Conservation (phyloP, 2,113 vertebrate species). For the Suricata suricatta region DNA sequence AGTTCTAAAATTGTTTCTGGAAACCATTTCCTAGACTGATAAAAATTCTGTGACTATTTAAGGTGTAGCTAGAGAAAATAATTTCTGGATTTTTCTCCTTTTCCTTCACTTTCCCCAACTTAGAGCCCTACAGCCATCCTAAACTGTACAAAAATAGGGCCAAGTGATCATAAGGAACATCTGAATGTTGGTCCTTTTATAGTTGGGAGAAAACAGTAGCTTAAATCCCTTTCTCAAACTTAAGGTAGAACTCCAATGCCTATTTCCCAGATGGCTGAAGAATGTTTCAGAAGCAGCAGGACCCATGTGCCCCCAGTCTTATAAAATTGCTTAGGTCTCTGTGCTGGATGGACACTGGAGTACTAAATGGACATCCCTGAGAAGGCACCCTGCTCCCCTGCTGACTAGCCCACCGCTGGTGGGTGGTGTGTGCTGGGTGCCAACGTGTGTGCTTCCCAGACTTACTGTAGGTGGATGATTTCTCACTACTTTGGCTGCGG, state of each 20-base stretch:
- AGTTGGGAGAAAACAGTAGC: not conserved
- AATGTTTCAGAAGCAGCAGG: not conserved
- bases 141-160: not conserved
- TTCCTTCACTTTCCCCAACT: not conserved
- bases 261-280: not conserved
- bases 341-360: not conserved
- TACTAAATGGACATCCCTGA: not conserved
- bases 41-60: not conserved
- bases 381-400: not conserved
- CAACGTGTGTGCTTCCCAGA: not conserved
- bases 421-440: not conserved
- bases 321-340: not conserved
- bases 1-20: not conserved
- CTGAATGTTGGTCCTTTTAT: not conserved
- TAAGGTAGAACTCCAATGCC: not conserved
- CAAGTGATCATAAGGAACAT: not conserved
- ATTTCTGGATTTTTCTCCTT: conserved; percentile 16
- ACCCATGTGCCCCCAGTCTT: not conserved
- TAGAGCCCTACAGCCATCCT: not conserved
- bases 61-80: not conserved
- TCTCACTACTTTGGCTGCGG: not conserved
- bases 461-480: not conserved
- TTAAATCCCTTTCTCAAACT: not conserved
- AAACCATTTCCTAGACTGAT: not conserved
- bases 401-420: not conserved